Evolutionary conservation across 1,140 invertebrate species (phyloP).

Genomic region (Homarus americanus): DNA sequence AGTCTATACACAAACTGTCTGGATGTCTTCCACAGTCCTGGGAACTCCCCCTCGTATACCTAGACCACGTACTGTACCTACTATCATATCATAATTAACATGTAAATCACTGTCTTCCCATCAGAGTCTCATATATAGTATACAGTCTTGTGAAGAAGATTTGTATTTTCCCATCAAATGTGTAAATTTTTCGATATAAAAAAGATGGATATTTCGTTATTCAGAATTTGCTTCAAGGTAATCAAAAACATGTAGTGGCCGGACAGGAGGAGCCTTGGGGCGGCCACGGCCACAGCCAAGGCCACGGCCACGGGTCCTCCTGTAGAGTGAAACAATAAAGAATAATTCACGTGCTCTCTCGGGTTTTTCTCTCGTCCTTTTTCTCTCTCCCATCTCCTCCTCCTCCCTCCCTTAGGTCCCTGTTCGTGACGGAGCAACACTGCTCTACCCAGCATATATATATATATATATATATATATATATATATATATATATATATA

Average conservation of each 20-base stretch:
- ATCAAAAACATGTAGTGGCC: not conserved
- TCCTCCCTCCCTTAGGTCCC: not conserved
- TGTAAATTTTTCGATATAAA: conserved; percentile 11
- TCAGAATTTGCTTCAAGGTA: not conserved
- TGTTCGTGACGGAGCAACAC: too few relatives aligned
- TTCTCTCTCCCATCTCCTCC: not conserved
- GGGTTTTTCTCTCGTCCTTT: not conserved
- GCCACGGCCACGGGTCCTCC: not conserved
- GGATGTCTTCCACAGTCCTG: not conserved
- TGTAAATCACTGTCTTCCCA: conserved; percentile 3
- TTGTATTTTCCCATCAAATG: not conserved
- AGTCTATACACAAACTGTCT: not conserved
- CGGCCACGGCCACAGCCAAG: not conserved
- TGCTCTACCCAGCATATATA: too few relatives aligned
- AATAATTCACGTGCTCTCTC: not conserved
- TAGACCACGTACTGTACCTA: too few relatives aligned
- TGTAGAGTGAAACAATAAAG: not conserved
- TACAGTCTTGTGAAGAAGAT: not conserved
- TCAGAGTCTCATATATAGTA: not conserved
- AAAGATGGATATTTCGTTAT: not conserved
- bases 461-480: too few relatives aligned
- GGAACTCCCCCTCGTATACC: not conserved
- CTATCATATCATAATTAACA: not conserved
- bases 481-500: too few relatives aligned
- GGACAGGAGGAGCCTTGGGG: too few relatives aligned